A percentile compares a stretch with the other conserved stretches of the same genome.
Evolutionary conservation across 1,140 invertebrate species (phyloP).

Genomic region (Brachionus manjavacas): DNA sequence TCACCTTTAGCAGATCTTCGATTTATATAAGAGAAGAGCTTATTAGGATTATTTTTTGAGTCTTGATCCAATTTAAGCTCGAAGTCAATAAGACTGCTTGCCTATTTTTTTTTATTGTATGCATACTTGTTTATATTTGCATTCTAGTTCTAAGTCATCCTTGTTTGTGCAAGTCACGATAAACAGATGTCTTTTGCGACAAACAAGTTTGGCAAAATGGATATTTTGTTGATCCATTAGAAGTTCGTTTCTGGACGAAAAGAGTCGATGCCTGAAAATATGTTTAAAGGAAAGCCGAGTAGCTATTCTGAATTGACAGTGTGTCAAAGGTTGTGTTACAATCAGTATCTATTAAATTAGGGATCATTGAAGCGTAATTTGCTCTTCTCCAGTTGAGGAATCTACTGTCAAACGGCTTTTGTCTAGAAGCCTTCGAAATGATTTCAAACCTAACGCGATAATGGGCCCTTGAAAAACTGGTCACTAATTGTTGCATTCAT

Average conservation of each 20-base stretch:
- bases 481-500: too few species aligned
- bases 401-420: too few species aligned
- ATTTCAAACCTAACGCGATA: too few species aligned
- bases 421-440: too few species aligned
- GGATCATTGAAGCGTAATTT: neutral
- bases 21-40: neutral
- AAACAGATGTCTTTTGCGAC: neutral
- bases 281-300: neutral
- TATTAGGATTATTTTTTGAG: neutral
- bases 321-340: neutral
- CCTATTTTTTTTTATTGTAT: neutral
- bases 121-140: neutral
- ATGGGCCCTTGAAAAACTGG: too few species aligned
- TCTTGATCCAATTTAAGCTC: neutral
- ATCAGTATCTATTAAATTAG: neutral
- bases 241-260: neutral
- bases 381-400: too few species aligned
- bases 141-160: neutral
- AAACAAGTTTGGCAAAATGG: neutral
- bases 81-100: neutral
- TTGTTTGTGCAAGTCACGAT: neutral
- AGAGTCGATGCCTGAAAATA: neutral
- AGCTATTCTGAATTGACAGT: neutral
- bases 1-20: neutral
- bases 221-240: neutral